Evolutionary conservation across 2,113 vertebrate species (phyloP).

Genomic region (Dromaius novaehollandiae): DNA sequence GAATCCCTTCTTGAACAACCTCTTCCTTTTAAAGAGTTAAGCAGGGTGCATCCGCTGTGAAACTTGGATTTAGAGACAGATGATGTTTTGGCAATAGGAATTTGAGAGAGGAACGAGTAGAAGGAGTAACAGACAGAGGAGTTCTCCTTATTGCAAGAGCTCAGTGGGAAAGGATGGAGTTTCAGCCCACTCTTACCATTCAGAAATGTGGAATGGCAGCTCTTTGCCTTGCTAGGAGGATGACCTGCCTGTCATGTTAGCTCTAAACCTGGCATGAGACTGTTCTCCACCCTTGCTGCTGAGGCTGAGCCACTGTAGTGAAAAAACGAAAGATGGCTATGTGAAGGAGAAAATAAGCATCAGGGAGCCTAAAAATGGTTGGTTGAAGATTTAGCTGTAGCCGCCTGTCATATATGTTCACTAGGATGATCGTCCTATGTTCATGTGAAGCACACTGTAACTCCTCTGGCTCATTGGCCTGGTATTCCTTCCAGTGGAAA

Average conservation of each 20-base stretch:
- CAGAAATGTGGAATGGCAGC: not conserved
- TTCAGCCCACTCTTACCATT: not conserved
- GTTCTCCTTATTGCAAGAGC: not conserved
- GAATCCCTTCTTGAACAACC: not conserved
- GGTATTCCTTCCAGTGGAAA: not conserved
- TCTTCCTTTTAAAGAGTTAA: not conserved
- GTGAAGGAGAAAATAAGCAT: not conserved
- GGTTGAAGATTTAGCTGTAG: not conserved
- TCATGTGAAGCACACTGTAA: not conserved
- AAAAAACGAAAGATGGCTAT: not conserved
- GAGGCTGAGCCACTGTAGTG: not conserved
- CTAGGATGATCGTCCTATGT: not conserved
- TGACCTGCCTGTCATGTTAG: not conserved
- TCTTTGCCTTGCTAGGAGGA: not conserved
- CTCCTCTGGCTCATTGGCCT: not conserved
- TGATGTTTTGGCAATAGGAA: not conserved
- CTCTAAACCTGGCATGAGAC: not conserved
- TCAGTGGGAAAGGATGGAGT: not conserved
- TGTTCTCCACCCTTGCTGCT: not conserved
- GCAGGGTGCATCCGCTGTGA: not conserved
- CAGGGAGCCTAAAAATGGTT: not conserved
- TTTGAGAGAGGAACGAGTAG: not conserved
- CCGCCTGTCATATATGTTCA: not conserved
- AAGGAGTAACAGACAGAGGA: not conserved
- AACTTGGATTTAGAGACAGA: not conserved